These are phyloP conservation scores for Palythoa heliodiscus DNA, from an alignment of 92 coral and sea anemone genomes.

Conservation along the genomic window DNA sequence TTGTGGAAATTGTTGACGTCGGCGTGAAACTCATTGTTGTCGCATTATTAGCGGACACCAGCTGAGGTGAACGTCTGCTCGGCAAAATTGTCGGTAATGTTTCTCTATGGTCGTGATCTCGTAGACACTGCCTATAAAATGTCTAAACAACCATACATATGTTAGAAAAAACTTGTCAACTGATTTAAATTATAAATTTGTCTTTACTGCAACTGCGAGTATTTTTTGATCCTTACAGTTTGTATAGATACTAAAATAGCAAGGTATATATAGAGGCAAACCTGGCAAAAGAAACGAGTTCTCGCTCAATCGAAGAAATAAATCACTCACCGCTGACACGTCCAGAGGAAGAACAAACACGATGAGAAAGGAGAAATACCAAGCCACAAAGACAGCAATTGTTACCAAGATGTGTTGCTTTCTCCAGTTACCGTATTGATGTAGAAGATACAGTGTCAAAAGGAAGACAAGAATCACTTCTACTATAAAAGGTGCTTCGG, in stretches of 20 bases:
- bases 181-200: not conserved
- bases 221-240: not conserved
- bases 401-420: constrained; percentile 97
- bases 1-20: constrained; percentile 8
- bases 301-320: not conserved
- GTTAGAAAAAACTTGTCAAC: not conserved
- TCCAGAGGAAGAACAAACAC: constrained; percentile 96
- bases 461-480: constrained; percentile 90
- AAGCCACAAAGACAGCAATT: constrained; percentile 94
- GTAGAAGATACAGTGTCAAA: constrained; percentile 87
- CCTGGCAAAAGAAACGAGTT: constrained; percentile 1
- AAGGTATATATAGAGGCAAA: not conserved
- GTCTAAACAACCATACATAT: constrained; percentile 56
- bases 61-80: not conserved
- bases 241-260: not conserved
- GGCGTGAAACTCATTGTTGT: constrained; percentile 21
- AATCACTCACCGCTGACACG: constrained; percentile 92
- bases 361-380: constrained; percentile 96
- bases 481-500: constrained; percentile 83
- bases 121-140: constrained; percentile 82
- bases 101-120: constrained; percentile 34
- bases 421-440: constrained; percentile 97
- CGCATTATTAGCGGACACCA: constrained; percentile 21
- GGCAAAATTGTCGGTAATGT: not conserved
- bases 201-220: not conserved